Base-by-base conservation (phyloP, 2,888 invertebrate species). In the Leucophenga montana region DNA sequence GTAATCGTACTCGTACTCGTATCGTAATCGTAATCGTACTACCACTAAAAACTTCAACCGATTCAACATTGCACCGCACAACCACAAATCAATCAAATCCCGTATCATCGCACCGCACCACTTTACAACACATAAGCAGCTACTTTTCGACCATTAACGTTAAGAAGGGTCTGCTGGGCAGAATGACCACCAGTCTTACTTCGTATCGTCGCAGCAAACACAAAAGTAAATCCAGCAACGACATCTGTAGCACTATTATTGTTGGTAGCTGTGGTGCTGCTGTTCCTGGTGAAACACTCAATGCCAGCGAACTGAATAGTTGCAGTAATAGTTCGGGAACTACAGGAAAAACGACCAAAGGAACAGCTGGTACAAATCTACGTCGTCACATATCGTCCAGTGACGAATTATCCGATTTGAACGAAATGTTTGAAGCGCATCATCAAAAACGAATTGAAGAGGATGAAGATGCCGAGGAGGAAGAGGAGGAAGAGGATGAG, bases 141-240 rank as follows among this genome's bases (percentile, higher is more conserved):
- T 88, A 88, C 78, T 88, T 88, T 68, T 88, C 88, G 67, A 87
- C 87, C 65, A 86, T 88, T 82, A 88, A 85, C 85, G 85, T 83
- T 78, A 87, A 87, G 76, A 88, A 88, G 76, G 87, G 88, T 73
- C 78, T 88, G 57, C 81, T 88, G 69, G 85, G 87, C 77, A 88
- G 87, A 75, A 88, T 88, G 88, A 86, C 88, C 77, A 86, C 88
- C 69, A 88, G 87, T 76, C 82, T 88, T 71, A 85, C 88, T 70
- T 88, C 88, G 67, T 87, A 87, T 80, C 85, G 88, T 62, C 88
- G 88, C 68, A 85, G 85, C 73, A 88, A 88, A 80, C 84, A 77
- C 69, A 88, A 88, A 78, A 86, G 82, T 75, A 88, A 87, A 73
- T 87, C 87, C 5, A 87, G 86, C 76, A 85, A 79, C 79, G 88